A percentile compares a stretch with the other conserved stretches of the same genome.
These are phyloP conservation scores for Aphis craccivora DNA, from an alignment of 1,140 invertebrate species.

Conservation along the genomic window DNA sequence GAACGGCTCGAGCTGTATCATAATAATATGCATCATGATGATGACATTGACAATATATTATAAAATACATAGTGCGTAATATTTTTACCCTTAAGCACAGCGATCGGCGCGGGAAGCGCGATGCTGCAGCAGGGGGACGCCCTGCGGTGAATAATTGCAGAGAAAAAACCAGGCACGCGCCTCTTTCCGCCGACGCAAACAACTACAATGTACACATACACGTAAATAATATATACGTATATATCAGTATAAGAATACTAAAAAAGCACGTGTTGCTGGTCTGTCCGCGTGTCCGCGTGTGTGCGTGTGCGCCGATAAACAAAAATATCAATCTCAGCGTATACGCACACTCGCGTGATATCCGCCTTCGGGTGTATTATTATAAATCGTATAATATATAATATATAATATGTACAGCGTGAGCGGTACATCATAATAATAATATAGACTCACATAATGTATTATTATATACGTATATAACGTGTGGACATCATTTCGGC, in stretches of 20 bases:
- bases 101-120: background rate
- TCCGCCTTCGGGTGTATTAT: background rate
- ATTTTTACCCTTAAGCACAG: background rate
- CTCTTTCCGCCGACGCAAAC: conserved; percentile 44
- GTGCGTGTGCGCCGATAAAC: background rate
- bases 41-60: no score
- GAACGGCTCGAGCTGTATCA: no score
- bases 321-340: conserved; percentile 43
- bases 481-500: background rate
- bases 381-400: background rate
- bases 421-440: background rate
- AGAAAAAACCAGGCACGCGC: conserved; percentile 47
- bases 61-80: background rate
- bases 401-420: background rate
- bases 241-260: background rate
- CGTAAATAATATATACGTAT: background rate
- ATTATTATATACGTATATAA: background rate
- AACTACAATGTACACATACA: background rate
- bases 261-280: conserved; percentile 41
- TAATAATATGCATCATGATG: no score
- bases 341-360: background rate
- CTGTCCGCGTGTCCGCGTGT: background rate
- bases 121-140: conserved; percentile 1
- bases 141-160: conserved; percentile 54
- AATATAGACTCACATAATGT: background rate